Base-by-base conservation (phyloP, 2,888 invertebrate species). In the Shargacucullia verbasci region DNA sequence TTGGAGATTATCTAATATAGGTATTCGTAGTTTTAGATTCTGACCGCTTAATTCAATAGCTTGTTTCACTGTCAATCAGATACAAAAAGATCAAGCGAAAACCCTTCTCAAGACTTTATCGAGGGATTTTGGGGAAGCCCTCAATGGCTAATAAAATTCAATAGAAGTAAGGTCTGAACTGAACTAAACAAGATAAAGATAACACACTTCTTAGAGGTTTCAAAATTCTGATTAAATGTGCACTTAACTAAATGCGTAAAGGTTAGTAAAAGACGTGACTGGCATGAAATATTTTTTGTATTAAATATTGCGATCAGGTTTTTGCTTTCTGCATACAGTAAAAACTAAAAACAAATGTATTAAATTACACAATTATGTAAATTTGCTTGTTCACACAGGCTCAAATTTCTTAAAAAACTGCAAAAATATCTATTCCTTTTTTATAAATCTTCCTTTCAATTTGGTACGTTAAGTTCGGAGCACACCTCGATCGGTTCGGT, bases 401-500 rank as follows among this genome's bases (percentile, higher is more conserved):
- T 41, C 33, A 52, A 47, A 54, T 41, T 49, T 53, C 38, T 15
- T 41, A 37, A 34, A 59, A 52, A 63, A 60, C 61, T 61, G 33
- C 60, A 56, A 60, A 59, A 66, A 67, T 65, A 66, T 64, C 45
- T 39, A 40, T 44, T 61, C 46, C 31, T 52, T 70, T 55, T 63
- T 56, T 49, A 69, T 60, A 76, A 67, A 72, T 70, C 60, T 65
- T 68, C 72, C 57, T 56, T 78, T 82, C 78, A 85, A 82, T 81
- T 83, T 80, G 71, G 78, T 72, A 73, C 71, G 76, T 86, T 83
- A 78, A 87, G 84, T 83, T 80, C 68, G 79, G 81, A 80, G 81
- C 84, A 84, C 83, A 83, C 75, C 73, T 80, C 83, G 85, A 85
- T 87, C 85, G 83, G 80, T 82, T 86, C 88, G 85, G 90, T 89